Base-by-base conservation (phyloP, 2,888 invertebrate species). In the Girardia tigrina region DNA sequence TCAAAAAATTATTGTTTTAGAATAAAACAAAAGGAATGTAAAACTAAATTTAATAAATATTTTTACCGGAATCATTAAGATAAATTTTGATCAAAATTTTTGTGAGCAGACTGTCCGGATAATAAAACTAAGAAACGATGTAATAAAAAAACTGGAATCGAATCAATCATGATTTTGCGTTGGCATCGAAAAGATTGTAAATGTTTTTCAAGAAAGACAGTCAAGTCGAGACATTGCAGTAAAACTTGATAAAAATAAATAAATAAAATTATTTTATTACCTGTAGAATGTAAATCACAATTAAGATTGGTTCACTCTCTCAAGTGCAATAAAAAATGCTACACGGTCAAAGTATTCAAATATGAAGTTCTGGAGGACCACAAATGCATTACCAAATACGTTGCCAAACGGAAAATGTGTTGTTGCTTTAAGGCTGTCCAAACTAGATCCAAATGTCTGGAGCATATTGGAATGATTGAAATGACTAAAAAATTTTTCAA, bases 71-170 rank as follows among this genome's bases (percentile, higher is more conserved):
- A n/a, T n/a, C n/a, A n/a, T n/a, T n/a, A n/a, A n/a, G n/a, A n/a
- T n/a, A n/a, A n/a, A n/a, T n/a, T n/a, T n/a, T n/a, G n/a, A n/a
- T n/a, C n/a, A n/a, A n/a, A n/a, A n/a, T n/a, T n/a, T n/a, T n/a
- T n/a, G n/a, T n/a, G n/a, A n/a, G n/a, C n/a, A 36, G 36, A 36
- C 36, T 36, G 36, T 16, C 36, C 36, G 36, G 36, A 36, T 12
- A 36, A 36, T 36, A 16, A 36, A 16, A 36, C 36, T 16, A 36
- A 36, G 36, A 36, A 36, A 36, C 36, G 16, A 6, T 73, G 73
- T 42, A 73, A 73, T 23, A 42, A 42, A n/a, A 74, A 74, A 56
- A 74, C 69, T 6, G 74, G 69, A 26, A 56, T 74, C 28, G 74
- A 74, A 26, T 42, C 28, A 56, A 6, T 74, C 12, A 74, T 74